Base-by-base conservation (phyloP, 2,888 invertebrate species). In the Amorpha juglandis region DNA sequence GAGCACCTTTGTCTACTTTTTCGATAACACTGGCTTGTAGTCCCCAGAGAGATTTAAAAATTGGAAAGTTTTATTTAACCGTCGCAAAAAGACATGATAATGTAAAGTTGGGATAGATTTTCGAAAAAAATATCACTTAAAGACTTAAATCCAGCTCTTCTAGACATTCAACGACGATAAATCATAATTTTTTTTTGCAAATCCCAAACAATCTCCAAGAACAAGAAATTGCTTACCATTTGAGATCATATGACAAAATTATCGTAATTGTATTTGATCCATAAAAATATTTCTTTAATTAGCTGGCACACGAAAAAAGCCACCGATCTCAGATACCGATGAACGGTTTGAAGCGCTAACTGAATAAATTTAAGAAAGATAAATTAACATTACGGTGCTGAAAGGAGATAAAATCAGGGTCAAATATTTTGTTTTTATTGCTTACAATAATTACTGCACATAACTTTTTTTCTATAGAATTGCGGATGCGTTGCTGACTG, bases 311-410 rank as follows among this genome's bases (percentile, higher is more conserved):
- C 42, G 58, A 42, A 55, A 53, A 58, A 42, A 42, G 55, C 12
- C 38, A 58, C 14, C 53, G 58, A 58, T 58, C 42, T 6, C 19
- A 58, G 38, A 19, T 58, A 14, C 19, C 42, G 42, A 58, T 58
- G 19, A 58, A 58, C 58, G 19, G 42, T 53, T 55, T 27, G 27
- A 58, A 58, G 58, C 38, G 58, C 42, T 58, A 58, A 58, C 58
- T 42, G 58, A 58, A 58, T 58, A 58, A 42, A 55, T 55, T 21
- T 16, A 42, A 42, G 58, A 42, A 19, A 58, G 58, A 58, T 6
- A 38, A 58, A 58, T 58, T 58, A 58, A 42, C 58, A 42, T 42
- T 12, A 19, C 38, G 11, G 58, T 58, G 58, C 16, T 38, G 42
- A 58, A 58, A 58, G n/a, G 42, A 42, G 58, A 42, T 58, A 58